A percentile compares a stretch with the other conserved stretches of the same genome.
Evolutionary conservation across 2,888 invertebrate species (phyloP).

Genomic region (Idaea biselata): DNA sequence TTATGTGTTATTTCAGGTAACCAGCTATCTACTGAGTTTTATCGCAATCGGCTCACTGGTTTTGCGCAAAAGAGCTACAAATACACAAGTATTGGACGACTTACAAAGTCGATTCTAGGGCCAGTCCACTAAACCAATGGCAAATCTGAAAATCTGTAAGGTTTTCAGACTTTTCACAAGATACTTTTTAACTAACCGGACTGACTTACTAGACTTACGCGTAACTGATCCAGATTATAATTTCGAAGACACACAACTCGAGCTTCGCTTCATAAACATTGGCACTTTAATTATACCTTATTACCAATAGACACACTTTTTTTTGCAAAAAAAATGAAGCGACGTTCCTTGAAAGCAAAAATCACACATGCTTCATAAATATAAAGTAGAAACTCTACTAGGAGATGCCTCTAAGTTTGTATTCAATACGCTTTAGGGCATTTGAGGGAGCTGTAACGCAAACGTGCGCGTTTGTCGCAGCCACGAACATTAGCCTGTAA

Average conservation of each 20-base stretch:
- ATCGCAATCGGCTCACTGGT: no score
- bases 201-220: no score
- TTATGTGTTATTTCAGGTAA: no score
- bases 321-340: not conserved
- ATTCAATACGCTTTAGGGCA: conserved; percentile 16
- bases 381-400: conserved; percentile 1
- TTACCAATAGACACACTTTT: not conserved
- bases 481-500: conserved; percentile 53
- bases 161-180: no score
- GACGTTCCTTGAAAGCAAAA: not conserved
- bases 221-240: not conserved
- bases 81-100: no score
- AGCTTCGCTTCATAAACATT: not conserved
- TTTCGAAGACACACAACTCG: not conserved
- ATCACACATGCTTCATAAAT: conserved; percentile 4
- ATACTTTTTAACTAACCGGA: no score
- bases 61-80: no score
- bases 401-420: conserved; percentile 6
- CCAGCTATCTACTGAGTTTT: no score
- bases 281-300: not conserved
- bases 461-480: conserved; percentile 49
- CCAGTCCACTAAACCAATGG: no score
- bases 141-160: no score
- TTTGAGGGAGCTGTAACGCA: conserved; percentile 33
- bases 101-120: no score